Evolutionary conservation across 2,888 invertebrate species (phyloP), one percentile per base, ranked within the genome.

Genomic region (Lagria hirta): DNA sequence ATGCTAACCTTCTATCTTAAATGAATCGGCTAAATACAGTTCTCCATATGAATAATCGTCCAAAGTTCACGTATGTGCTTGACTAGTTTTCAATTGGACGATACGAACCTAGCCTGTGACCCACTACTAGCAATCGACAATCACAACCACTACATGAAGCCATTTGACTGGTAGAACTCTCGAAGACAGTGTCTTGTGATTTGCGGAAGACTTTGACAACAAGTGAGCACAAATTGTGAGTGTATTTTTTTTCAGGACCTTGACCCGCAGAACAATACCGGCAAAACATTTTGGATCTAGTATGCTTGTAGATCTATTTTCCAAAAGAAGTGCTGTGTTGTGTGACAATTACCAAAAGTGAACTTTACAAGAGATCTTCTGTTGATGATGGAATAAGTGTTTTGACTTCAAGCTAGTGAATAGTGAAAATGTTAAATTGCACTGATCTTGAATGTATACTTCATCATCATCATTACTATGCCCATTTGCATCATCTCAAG

Each of bases 361-460:
- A n/a, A n/a, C n/a, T n/a, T n/a, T n/a, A n/a, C n/a, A n/a, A n/a
- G n/a, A n/a, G 18, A 18, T 18, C 18, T 18, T 18, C 18, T 18
- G 5, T 18, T 18, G 5, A 7, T 18, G 18, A 18, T 7, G 5
- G 18, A 18, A 18, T 7, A n/a, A n/a, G n/a, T n/a, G n/a, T n/a
- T n/a, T n/a, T n/a, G n/a, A n/a, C n/a, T n/a, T n/a, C n/a, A n/a
- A n/a, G n/a, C n/a, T n/a, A n/a, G n/a, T n/a, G n/a, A n/a, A 2
- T 10, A 20, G 34, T 41, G 69, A 76, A 71, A 69, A 85, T 85
- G 85, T 76, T 85, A 74, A 84, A 85, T 74, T 85, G 85, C 73
- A 84, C 84, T 57, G 84, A 84, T 76, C 76, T 84, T 75, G 84
- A 84, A 75, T 85, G 85, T 75, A 83, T 84, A 69, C 73, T 84